Base-by-base conservation (phyloP, 2,797 vertebrate genomes). In the Orestias chungarensis region DNA sequence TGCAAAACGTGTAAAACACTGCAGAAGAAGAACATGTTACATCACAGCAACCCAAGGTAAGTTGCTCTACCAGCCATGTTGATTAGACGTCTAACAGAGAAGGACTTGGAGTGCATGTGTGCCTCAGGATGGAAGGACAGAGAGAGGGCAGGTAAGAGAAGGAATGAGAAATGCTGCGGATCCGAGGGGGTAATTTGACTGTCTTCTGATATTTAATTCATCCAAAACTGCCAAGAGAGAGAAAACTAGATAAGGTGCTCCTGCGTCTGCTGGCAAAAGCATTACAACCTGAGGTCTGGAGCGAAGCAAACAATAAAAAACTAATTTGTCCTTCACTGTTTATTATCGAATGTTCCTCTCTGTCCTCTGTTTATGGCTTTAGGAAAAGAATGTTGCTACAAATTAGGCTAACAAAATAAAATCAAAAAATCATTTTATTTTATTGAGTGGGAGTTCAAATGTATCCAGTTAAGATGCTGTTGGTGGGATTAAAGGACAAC, bases 171-270 rank as follows among this genome's bases (percentile, higher is more conserved):
- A 73, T 76, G 83, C 75, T 78, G 71, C 86, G 75, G 81, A 80
- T 75, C 82, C 80, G 62, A 27, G 70, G 70, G 85, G 77, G 80
- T 74, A 80, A 82, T 87, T 73, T 79, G 64, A 84, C 74, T 75
- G 81, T 81, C 83, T 85, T 79, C 76, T 84, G 82, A 72, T 64
- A 89, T 89, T 87, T 85, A 81, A 90, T 87, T 87, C 78, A 73
- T 65, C 81, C 82, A 82, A 87, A 91, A 84, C n/a, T 76, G 78
- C 74, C 82, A 76, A 52, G 59, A 81, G 86, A 88, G 79, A 80
- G 81, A 85, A n/a, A n/a, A 80, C 79, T 68, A 80, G 74, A 79
- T 73, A 74, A 74, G 76, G 66, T 79, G 74, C 71, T 79, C 71
- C 68, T 76, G 81, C 75, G 71, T 76, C 75, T 82, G 71, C 81